Evolutionary conservation across 2,113 vertebrate species (phyloP).

Genomic region (Semnornis frantzii): DNA sequence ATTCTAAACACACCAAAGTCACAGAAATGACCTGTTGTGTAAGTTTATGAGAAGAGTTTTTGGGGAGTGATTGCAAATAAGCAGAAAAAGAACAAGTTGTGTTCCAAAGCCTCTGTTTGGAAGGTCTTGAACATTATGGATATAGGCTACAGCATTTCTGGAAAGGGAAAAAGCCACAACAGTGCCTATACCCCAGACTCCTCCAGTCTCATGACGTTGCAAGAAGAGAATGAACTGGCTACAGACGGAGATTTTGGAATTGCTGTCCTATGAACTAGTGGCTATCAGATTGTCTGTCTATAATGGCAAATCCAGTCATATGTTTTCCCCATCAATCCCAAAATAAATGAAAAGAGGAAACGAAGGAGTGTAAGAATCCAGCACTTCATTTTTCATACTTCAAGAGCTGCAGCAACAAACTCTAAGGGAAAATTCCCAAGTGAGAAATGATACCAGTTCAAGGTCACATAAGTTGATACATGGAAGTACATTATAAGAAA

Average conservation of each 20-base stretch:
- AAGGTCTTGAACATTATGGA: background rate
- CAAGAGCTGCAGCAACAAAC: constrained; percentile 46
- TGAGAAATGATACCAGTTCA: constrained; percentile 46
- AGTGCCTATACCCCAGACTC: background rate
- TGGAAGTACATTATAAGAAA: constrained; percentile 60
- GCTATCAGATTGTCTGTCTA: constrained; percentile 17
- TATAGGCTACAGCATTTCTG: background rate
- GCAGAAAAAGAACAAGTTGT: background rate
- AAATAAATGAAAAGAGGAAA: constrained; percentile 71
- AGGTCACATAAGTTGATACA: constrained; percentile 38
- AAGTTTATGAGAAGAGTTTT: background rate
- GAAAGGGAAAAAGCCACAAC: background rate
- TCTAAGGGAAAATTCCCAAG: constrained; percentile 32
- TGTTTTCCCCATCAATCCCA: constrained; percentile 47
- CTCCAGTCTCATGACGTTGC: background rate
- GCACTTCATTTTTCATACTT: constrained; percentile 58
- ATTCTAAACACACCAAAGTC: background rate
- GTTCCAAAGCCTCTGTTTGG: background rate
- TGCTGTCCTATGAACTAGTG: background rate
- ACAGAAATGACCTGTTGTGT: rapidly evolving
- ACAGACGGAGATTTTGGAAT: background rate
- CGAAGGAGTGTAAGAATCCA: constrained; percentile 44
- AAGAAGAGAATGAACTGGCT: background rate
- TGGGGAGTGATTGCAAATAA: background rate
- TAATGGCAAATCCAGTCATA: constrained; percentile 39